These are phyloP conservation scores for Nysson spinosus DNA, from an alignment of 2,888 invertebrate species.

Conservation along the genomic window DNA sequence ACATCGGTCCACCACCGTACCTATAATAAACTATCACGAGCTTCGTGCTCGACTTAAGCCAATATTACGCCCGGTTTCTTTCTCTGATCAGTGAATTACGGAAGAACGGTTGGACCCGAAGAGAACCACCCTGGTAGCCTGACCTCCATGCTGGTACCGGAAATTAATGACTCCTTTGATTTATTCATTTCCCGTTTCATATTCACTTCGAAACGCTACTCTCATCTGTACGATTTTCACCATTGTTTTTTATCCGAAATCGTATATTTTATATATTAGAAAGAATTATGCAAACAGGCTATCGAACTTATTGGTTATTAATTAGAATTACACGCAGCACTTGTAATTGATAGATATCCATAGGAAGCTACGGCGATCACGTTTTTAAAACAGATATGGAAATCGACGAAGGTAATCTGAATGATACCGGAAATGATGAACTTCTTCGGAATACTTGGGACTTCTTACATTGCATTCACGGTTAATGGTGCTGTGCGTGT, in stretches of 20 bases:
- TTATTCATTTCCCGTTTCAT: neutral
- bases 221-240: too few species aligned
- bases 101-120: slow-evolving; percentile 1
- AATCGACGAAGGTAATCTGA: slow-evolving; percentile 12
- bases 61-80: slow-evolving; percentile 28
- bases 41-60: slow-evolving; percentile 32
- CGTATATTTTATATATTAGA: too few species aligned
- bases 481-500: slow-evolving; percentile 2
- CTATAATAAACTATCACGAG: slow-evolving; percentile 44
- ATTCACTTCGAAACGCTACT: too few species aligned
- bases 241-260: too few species aligned
- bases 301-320: slow-evolving; percentile 21
- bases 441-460: slow-evolving; percentile 30
- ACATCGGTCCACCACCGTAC: slow-evolving; percentile 23
- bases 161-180: neutral
- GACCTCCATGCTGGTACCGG: slow-evolving; percentile 5
- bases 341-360: too few species aligned
- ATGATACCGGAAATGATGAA: slow-evolving; percentile 40
- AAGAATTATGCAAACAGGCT: too few species aligned
- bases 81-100: slow-evolving; percentile 19
- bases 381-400: too few species aligned
- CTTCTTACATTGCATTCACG: slow-evolving; percentile 13
- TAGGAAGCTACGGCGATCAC: too few species aligned
- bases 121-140: neutral
- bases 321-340: slow-evolving; percentile 28